phyloP scores from a whole-genome alignment of 2,113 vertebrate genomes.

The Muntiacus muntjak region DNA sequence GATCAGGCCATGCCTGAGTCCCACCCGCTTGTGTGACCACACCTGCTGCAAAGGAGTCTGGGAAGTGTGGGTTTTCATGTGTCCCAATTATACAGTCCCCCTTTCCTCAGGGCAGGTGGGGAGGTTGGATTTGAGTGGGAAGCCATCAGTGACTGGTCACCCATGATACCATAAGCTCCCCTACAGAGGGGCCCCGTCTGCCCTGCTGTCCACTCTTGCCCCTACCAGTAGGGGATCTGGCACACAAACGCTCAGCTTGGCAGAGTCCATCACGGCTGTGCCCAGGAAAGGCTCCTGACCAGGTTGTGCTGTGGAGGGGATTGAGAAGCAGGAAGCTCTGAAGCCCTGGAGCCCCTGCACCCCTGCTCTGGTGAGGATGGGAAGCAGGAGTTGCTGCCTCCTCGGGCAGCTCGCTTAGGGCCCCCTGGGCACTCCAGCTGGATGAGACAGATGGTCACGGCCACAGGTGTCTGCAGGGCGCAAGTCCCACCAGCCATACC shows the following conservation, averaged over 20 bases:
- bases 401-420: background rate
- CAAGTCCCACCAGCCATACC: background rate
- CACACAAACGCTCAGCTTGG: background rate
- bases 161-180: background rate
- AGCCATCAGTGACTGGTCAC: background rate
- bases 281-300: background rate
- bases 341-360: background rate
- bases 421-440: background rate
- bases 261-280: background rate
- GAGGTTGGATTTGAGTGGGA: background rate
- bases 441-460: background rate
- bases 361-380: background rate
- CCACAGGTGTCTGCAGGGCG: background rate
- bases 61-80: background rate
- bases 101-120: background rate
- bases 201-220: background rate
- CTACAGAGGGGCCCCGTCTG: rapidly evolving
- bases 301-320: background rate
- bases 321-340: background rate
- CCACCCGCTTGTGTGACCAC: background rate
- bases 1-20: background rate
- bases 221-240: background rate
- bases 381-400: background rate
- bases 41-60: background rate
- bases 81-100: background rate